Base-by-base conservation (phyloP, 2,888 invertebrate species). In the Myopa tessellatipennis region DNA sequence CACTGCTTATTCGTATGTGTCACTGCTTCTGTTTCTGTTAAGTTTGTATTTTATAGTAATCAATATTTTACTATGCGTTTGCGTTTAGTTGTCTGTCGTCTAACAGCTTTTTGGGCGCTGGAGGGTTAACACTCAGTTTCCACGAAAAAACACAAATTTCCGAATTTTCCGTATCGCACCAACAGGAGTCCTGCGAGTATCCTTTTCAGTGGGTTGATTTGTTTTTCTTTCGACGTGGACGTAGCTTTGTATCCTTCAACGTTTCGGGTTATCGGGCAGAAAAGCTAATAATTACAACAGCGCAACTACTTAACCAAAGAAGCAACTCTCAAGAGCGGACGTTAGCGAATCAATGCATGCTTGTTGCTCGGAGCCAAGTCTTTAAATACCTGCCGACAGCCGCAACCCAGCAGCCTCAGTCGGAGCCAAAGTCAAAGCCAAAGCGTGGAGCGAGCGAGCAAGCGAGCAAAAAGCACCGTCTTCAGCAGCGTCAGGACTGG, bases 311-410 rank as follows among this genome's bases (percentile, higher is more conserved):
- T 83, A 83, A 86, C 87, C 83, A 85, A 86, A 86, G 87, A 85
- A 87, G 87, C 86, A 88, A 92, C 92, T 91, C 92, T 91, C 91
- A 91, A 90, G 91, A 90, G 91, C 89, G 92, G 91, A 91, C 91
- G 92, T 92, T 92, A 92, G 92, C 92, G 91, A 91, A 92, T 92
- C 92, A 92, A 92, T 92, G 92, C 91, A 92, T 92, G 91, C 87
- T 90, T 90, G 90, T 90, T 91, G 90, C 90, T 90, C 91, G 90
- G 91, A 89, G 90, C 91, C 91, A 91, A 91, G 91, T 91, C 91
- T 91, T 92, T 92, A 92, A 92, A 92, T 92, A 92, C 89, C 88
- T 87, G 83, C 82, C 82, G 78, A 82, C 78, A 78, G 80, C 73
- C 80, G 74, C 80, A 80, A 26, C 36, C 34, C 16, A 14, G 65